Base-by-base conservation (phyloP, 2,113 vertebrate genomes). In the Hemichromis elongatus region DNA sequence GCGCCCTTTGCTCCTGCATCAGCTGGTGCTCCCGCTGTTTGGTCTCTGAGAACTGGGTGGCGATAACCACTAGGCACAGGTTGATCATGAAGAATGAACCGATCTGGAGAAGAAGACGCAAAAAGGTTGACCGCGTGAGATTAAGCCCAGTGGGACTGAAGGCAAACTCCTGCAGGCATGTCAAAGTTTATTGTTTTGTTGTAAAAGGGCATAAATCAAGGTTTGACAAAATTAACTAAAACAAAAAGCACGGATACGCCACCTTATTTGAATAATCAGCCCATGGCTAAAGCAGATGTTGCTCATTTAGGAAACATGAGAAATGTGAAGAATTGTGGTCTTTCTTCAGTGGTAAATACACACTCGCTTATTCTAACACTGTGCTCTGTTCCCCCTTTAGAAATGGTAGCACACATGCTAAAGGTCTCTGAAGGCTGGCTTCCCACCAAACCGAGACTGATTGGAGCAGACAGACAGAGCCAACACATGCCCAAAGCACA, bases 1-100 rank as follows among this genome's bases (percentile, higher is more conserved):
- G 97, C 0, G 96, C 98, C 50, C 99, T 95, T 83, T 99, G 99
- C 94, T 99, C 98, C 96, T 99, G 98, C 99, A 99, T 99, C 96
- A 99, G 95, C 96, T 99, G 98, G 94, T 99, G 98, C 83, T 99
- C 99, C 56, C 98, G 96, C 95, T 99, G 99, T 95, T 99, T 99
- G 84, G 98, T 99, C 96, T 99, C 99, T 0, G 98, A 99, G 96
- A 99, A 99, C 95, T 99, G 99, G 1, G 99, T 99, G 90, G 99
- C 99, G 5, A 99, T 99, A 82, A 99, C 99, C 90, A 99, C 98
- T 89, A 99, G 97, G 97, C 98, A 99, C 93, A 99, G 97, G 96
- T 99, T 99, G 92, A 97, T 97, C 97, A 97, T 97, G 96, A 97
- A 97, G 94, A 97, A 97, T 4, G 97, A 97, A 88, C 97, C 97